phyloP scores from a whole-genome alignment of 2,113 vertebrate genomes.

The Lycaon pictus region DNA sequence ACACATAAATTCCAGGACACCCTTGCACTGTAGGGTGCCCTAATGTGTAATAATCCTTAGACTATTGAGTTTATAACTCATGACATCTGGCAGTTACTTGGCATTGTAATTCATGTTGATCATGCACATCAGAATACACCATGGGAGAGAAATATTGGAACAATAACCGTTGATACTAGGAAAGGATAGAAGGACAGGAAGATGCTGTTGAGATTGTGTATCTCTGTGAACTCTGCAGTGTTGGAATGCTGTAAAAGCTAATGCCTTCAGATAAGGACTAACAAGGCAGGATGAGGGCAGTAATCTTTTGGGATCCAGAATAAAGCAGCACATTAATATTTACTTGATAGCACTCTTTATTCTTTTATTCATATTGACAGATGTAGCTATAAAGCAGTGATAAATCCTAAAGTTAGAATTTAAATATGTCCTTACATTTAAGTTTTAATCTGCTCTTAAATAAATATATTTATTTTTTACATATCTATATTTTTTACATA shows the following conservation, averaged over 20 bases:
- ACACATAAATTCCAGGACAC: slow-evolving; percentile 84
- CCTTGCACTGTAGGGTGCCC: slow-evolving; percentile 72
- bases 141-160: slow-evolving; percentile 52
- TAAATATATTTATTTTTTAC: not conserved
- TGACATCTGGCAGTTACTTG: slow-evolving; percentile 85
- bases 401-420: slow-evolving; percentile 31
- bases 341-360: slow-evolving; percentile 83
- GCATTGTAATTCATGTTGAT: slow-evolving; percentile 79
- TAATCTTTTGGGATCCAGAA: slow-evolving; percentile 39
- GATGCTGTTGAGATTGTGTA: slow-evolving; percentile 47
- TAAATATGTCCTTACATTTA: not conserved
- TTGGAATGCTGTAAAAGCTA: slow-evolving; percentile 7
- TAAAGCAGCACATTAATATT: slow-evolving; percentile 83
- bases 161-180: not conserved
- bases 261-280: slow-evolving; percentile 56
- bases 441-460: not conserved
- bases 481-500: not conserved
- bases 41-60: slow-evolving; percentile 87
- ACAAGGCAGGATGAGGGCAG: slow-evolving; percentile 19
- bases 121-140: slow-evolving; percentile 65
- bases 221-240: not conserved
- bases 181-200: slow-evolving; percentile 14
- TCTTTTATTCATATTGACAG: slow-evolving; percentile 87
- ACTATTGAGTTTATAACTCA: slow-evolving; percentile 81
- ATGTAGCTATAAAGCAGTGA: slow-evolving; percentile 81